phyloP scores from a whole-genome alignment of 2,113 vertebrate species.

The Harpagus bidentatus region DNA sequence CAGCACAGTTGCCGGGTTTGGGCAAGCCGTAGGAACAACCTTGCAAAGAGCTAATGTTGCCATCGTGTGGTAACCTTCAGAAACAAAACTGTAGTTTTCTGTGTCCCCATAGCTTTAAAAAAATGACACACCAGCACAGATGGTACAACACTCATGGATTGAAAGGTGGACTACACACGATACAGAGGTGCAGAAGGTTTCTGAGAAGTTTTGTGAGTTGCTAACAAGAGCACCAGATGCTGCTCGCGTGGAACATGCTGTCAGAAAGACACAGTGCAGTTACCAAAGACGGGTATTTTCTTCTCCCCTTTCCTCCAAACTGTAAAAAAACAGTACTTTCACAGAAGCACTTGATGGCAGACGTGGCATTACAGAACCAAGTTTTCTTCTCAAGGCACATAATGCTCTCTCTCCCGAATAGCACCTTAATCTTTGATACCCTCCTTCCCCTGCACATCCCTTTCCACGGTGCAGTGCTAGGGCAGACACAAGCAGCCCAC shows the following conservation, averaged over 20 bases:
- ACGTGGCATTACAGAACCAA: not conserved
- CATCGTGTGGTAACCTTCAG: not conserved
- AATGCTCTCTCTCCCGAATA: fast-evolving
- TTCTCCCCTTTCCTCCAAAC: not conserved
- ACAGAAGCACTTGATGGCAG: not conserved
- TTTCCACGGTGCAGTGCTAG: fast-evolving
- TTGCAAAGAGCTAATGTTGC: not conserved
- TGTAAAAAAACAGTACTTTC: fast-evolving
- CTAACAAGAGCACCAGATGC: not conserved
- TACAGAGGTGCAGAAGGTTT: not conserved
- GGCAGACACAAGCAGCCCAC: not conserved
- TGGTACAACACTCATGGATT: fast-evolving
- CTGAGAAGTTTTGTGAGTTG: fast-evolving
- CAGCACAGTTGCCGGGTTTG: not conserved
- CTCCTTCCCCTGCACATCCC: too few relatives aligned
- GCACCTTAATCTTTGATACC: fast-evolving
- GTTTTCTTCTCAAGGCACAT: not conserved
- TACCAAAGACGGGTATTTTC: fast-evolving
- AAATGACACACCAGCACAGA: not conserved
- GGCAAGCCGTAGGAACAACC: fast-evolving
- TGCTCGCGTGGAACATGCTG: fast-evolving
- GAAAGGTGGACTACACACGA: fast-evolving
- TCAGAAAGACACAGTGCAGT: not conserved
- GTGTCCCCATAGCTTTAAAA: fast-evolving
- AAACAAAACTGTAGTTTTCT: fast-evolving